A percentile compares a stretch with the other conserved stretches of the same genome.
Evolutionary conservation across 2,888 invertebrate species (phyloP).

Genomic region (Machimus rusticus): DNA sequence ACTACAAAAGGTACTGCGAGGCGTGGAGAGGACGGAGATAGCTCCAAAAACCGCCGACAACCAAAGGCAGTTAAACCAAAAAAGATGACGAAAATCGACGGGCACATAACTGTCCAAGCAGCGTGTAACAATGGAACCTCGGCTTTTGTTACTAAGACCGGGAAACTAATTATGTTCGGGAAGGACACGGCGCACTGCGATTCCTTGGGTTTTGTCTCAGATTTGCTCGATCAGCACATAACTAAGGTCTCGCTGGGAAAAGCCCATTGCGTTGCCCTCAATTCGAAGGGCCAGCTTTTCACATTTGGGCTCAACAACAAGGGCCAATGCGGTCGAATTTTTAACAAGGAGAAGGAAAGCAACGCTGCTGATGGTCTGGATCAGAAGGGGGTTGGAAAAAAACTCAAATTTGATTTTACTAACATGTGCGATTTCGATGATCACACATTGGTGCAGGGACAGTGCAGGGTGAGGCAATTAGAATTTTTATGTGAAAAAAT

Average conservation of each 20-base stretch:
- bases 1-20: conserved; percentile 79
- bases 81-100: conserved; percentile 89
- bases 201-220: conserved; percentile 75
- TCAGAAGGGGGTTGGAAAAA: conserved; percentile 40
- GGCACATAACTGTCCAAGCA: conserved; percentile 80
- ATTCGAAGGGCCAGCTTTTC: conserved; percentile 87
- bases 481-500: conserved; percentile 47
- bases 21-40: conserved; percentile 93
- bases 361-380: conserved; percentile 49
- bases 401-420: conserved; percentile 58
- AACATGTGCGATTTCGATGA: conserved; percentile 65
- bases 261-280: conserved; percentile 92
- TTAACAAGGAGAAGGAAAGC: conserved; percentile 70
- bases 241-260: conserved; percentile 88
- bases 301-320: conserved; percentile 98
- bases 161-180: conserved; percentile 91
- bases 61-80: conserved; percentile 92
- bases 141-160: conserved; percentile 89
- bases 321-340: conserved; percentile 94
- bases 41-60: conserved; percentile 78
- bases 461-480: conserved; percentile 56
- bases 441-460: conserved; percentile 64
- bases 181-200: conserved; percentile 91
- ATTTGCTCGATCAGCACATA: conserved; percentile 76
- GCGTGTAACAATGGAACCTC: conserved; percentile 96